These are phyloP conservation scores for Monochamus saltuarius DNA, from an alignment of 1,140 invertebrate genomes.

Conservation along the genomic window DNA sequence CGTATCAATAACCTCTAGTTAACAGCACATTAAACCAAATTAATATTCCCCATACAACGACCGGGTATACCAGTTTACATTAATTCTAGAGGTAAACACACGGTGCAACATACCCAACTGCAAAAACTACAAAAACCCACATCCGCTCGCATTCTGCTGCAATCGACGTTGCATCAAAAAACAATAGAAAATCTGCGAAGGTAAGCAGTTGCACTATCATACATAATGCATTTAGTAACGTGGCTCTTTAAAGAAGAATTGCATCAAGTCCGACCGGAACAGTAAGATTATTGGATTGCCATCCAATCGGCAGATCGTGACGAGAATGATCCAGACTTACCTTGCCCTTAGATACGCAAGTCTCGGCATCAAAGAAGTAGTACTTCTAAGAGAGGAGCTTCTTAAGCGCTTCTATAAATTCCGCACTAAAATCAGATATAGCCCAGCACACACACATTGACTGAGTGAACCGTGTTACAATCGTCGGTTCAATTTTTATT, in stretches of 20 bases:
- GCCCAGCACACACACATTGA: not conserved
- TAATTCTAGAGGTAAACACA: constrained; percentile 34
- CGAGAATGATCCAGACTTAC: constrained; percentile 41
- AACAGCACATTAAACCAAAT: constrained; percentile 15
- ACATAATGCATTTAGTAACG: constrained; percentile 38
- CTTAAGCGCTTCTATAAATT: no score
- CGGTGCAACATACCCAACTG: constrained; percentile 20
- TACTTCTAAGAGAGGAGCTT: no score
- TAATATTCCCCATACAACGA: constrained; percentile 12
- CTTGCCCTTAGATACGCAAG: constrained; percentile 30
- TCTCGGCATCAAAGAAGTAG: not conserved
- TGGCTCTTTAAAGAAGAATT: constrained; percentile 37
- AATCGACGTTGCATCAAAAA: constrained; percentile 25
- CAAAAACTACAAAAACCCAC: constrained; percentile 31
- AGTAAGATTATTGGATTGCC: constrained; percentile 46
- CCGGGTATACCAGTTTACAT: constrained; percentile 31
- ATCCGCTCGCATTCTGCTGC: constrained; percentile 29
- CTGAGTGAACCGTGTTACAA: no score
- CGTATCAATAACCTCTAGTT: constrained; percentile 15
- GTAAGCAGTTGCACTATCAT: constrained; percentile 26
- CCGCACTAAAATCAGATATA: no score
- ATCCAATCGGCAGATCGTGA: constrained; percentile 43
- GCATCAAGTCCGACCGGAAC: constrained; percentile 43
- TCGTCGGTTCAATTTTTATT: no score
- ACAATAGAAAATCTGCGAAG: constrained; percentile 38